Conservation (phyloP, 2,797 vertebrate genomes). For the Pithecia hirsuta region DNA sequence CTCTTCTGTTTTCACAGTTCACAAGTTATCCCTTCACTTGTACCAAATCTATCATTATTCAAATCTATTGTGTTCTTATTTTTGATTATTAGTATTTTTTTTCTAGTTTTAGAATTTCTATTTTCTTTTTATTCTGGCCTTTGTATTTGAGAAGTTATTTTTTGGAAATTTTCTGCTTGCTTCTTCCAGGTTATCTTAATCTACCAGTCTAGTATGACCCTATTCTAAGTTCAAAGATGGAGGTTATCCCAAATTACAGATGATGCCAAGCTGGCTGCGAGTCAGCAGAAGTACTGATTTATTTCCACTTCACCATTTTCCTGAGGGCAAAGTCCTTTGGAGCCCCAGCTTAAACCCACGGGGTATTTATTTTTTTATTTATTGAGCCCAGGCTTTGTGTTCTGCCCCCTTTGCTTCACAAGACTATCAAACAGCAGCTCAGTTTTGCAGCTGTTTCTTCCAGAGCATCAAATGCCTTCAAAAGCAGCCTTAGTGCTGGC, state of each 20-base stretch:
- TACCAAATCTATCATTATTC: not conserved
- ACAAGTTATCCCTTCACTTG: not conserved
- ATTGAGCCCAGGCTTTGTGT: not conserved
- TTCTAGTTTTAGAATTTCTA: not conserved
- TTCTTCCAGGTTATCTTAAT: not conserved
- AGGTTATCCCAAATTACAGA: not conserved
- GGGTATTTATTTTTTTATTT: not conserved
- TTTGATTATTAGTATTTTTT: not conserved
- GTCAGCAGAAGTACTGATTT: not conserved
- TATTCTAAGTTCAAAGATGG: not conserved
- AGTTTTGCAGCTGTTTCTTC: not conserved
- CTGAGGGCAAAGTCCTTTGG: not conserved
- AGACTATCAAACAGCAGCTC: not conserved
- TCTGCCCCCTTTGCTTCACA: not conserved
- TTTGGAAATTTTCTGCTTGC: not conserved
- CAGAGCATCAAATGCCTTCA: not conserved
- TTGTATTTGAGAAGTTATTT: not conserved
- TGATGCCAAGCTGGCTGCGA: not conserved
- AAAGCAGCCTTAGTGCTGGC: not conserved
- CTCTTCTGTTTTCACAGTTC: not conserved
- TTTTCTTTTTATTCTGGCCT: not conserved
- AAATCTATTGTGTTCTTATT: not conserved
- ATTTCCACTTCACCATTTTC: not conserved
- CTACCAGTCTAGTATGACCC: not conserved
- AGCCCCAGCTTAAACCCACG: not conserved